Evolutionary conservation across 2,113 vertebrate species (phyloP).

Genomic region (Carassius carassius): DNA sequence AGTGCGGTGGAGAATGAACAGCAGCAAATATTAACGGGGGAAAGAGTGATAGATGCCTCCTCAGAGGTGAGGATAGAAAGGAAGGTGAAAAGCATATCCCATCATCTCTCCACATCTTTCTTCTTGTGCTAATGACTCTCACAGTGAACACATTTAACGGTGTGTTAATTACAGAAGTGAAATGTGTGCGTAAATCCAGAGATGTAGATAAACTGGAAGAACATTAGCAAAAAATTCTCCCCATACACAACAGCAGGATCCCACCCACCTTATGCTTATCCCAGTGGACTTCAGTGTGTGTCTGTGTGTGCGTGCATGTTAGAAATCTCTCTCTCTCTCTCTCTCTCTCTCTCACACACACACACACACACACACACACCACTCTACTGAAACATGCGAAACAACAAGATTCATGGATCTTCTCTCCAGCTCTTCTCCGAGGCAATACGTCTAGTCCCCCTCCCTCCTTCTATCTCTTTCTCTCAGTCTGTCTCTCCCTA

Average conservation of each 20-base stretch:
- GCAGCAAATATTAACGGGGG: slow-evolving; percentile 29
- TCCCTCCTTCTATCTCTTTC: slow-evolving; percentile 15
- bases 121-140: slow-evolving; percentile 53
- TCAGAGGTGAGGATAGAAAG: slow-evolving; percentile 34
- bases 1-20: slow-evolving; percentile 20
- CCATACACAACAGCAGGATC: slow-evolving; percentile 38
- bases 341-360: no score
- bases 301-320: not conserved
- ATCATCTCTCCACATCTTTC: slow-evolving; percentile 41
- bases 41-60: slow-evolving; percentile 31
- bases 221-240: slow-evolving; percentile 43
- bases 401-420: slow-evolving; percentile 61
- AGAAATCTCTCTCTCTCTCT: not conserved
- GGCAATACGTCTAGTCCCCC: slow-evolving; percentile 45
- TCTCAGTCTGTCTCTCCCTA: slow-evolving; percentile 19
- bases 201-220: slow-evolving; percentile 28
- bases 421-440: slow-evolving; percentile 48
- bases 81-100: slow-evolving; percentile 51
- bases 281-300: slow-evolving; percentile 25
- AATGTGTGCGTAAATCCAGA: slow-evolving; percentile 43
- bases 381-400: slow-evolving; percentile 51
- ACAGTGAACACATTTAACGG: slow-evolving; percentile 52
- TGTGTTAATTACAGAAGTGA: slow-evolving; percentile 49
- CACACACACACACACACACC: not conserved
- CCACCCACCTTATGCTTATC: slow-evolving; percentile 47